Percentiles rank a stretch among this genome's conserved stretches.
These are phyloP conservation scores for Leucophenga maculata DNA, from an alignment of 2,888 invertebrate genomes.

Conservation along the genomic window DNA sequence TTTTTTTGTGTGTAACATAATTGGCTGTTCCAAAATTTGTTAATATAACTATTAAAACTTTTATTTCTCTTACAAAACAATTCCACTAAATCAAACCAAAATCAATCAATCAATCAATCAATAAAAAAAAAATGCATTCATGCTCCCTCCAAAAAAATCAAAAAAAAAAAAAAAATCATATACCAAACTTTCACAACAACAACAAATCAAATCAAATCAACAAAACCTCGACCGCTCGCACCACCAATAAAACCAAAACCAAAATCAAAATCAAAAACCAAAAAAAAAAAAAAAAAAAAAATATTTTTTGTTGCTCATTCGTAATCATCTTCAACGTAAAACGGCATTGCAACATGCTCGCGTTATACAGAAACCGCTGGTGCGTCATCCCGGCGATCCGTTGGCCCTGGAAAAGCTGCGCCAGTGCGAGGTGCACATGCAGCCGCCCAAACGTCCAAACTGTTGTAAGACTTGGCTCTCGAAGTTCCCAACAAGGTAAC, in stretches of 20 bases:
- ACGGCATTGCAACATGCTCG: slow-evolving; percentile 62
- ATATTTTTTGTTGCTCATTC: slow-evolving; percentile 8
- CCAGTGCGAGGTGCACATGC: slow-evolving; percentile 93
- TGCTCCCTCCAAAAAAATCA: slow-evolving; percentile 43
- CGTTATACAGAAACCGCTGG: slow-evolving; percentile 84
- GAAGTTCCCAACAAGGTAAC: slow-evolving; percentile 89
- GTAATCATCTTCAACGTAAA: slow-evolving; percentile 45
- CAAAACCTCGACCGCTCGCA: slow-evolving; percentile 31
- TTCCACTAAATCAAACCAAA: no score
- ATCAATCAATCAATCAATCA: slow-evolving; percentile 46
- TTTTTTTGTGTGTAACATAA: slow-evolving; percentile 21
- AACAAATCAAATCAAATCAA: slow-evolving; percentile 51
- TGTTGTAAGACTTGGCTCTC: slow-evolving; percentile 95
- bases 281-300: slow-evolving; percentile 13
- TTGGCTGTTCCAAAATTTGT: slow-evolving; percentile 57
- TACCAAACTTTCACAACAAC: slow-evolving; percentile 38
- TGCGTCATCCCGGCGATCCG: slow-evolving; percentile 85
- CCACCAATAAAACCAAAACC: slow-evolving; percentile 34
- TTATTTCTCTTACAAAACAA: slow-evolving; percentile 56
- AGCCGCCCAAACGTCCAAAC: slow-evolving; percentile 83
- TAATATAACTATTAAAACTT: slow-evolving; percentile 65
- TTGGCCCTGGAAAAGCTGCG: slow-evolving; percentile 86
- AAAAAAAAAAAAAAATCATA: slow-evolving; percentile 44
- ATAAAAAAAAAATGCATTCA: slow-evolving; percentile 43
- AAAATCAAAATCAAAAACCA: slow-evolving; percentile 31